phyloP scores from a whole-genome alignment of 2,797 vertebrate genomes.

The Pogoniulus pusillus region DNA sequence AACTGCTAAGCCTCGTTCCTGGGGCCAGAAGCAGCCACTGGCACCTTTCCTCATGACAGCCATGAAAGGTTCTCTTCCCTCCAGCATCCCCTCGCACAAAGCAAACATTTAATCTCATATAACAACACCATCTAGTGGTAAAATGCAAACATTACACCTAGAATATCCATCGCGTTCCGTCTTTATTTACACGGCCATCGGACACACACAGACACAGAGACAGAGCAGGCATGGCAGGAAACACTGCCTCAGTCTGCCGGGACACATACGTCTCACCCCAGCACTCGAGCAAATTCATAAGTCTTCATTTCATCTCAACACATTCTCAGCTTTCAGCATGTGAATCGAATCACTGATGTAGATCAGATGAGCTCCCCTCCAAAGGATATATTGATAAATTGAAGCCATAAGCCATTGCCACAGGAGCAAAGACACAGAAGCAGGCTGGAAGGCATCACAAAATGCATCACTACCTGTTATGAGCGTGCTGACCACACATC shows the following conservation, averaged over 20 bases:
- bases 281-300: background rate
- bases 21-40: background rate
- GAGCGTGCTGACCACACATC: fast-evolving
- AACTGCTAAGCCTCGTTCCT: background rate
- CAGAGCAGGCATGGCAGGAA: background rate
- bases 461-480: background rate
- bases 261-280: background rate
- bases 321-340: background rate
- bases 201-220: background rate
- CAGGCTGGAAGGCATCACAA: background rate
- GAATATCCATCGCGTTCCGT: background rate
- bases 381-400: background rate
- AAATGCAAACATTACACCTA: slow-evolving; percentile 34
- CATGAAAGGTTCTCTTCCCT: background rate
- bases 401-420: background rate
- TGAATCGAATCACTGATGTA: background rate
- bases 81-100: background rate
- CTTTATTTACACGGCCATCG: background rate
- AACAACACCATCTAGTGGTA: slow-evolving; percentile 66
- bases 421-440: background rate
- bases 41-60: background rate
- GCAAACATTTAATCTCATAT: slow-evolving; percentile 51
- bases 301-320: background rate
- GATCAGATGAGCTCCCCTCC: background rate
- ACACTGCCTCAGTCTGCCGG: background rate